Evolutionary conservation across 2,113 vertebrate species (phyloP).

Genomic region (Lepisosteus oculatus): DNA sequence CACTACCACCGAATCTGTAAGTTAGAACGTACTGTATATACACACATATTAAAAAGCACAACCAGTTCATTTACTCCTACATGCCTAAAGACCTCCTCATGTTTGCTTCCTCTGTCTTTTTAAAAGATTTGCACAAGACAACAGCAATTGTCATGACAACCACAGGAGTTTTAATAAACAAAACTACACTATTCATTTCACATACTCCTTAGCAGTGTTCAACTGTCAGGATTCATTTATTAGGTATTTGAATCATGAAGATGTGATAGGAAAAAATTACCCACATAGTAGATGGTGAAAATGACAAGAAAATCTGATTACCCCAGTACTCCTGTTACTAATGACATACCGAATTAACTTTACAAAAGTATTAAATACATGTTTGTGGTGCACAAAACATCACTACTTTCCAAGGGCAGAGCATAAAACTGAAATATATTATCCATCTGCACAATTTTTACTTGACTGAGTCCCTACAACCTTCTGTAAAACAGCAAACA

Average conservation of each 20-base stretch:
- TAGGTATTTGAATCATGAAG: neutral
- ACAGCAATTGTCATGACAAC: neutral
- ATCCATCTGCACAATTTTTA: too few species aligned
- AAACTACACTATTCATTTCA: neutral
- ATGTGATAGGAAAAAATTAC: neutral
- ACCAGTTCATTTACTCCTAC: neutral
- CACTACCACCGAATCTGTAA: too few species aligned
- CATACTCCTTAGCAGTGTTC: neutral
- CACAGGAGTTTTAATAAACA: neutral
- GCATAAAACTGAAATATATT: too few species aligned
- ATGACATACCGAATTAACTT: too few species aligned
- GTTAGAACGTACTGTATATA: too few species aligned
- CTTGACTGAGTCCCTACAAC: too few species aligned
- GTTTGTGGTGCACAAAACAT: too few species aligned
- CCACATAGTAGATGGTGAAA: neutral
- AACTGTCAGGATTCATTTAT: slow-evolving; percentile 5
- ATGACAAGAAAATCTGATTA: neutral
- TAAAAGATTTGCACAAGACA: neutral
- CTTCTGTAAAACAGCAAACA: too few species aligned
- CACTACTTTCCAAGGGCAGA: too few species aligned
- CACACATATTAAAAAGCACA: too few species aligned
- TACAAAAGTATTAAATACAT: too few species aligned
- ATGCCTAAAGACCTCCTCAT: neutral
- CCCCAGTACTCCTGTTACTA: too few species aligned
- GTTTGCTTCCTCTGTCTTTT: neutral